Conservation (phyloP, 2,888 invertebrate genomes). For the Actias luna region DNA sequence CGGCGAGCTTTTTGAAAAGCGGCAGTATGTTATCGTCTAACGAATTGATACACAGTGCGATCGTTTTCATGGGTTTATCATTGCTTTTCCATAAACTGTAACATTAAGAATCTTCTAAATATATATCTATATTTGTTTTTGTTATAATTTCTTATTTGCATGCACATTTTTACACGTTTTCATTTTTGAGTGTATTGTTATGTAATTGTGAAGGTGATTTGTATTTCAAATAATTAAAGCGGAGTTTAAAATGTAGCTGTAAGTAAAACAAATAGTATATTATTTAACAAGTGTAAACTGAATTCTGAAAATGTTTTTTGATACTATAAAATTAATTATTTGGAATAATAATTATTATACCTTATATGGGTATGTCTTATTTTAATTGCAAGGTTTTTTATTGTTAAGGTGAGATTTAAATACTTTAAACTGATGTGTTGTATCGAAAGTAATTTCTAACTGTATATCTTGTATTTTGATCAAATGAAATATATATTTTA, state of each 20-base stretch:
- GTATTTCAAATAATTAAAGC: not conserved
- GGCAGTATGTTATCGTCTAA: slow-evolving; percentile 69
- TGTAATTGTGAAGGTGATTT: not conserved
- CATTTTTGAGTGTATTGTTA: not conserved
- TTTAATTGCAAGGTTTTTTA: too few species aligned
- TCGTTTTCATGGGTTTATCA: slow-evolving; percentile 74
- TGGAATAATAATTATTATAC: not conserved
- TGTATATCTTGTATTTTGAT: too few species aligned
- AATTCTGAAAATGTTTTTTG: not conserved
- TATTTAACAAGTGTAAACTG: not conserved
- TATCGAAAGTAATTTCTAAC: too few species aligned
- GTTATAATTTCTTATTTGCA: not conserved
- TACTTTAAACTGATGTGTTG: too few species aligned
- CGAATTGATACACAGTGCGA: slow-evolving; percentile 83
- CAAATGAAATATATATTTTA: too few species aligned
- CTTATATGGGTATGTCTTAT: too few species aligned
- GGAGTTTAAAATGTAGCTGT: slow-evolving; percentile 1
- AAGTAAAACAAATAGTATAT: not conserved
- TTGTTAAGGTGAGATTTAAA: too few species aligned
- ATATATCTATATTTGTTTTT: not conserved
- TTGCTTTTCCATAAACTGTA: slow-evolving; percentile 54
- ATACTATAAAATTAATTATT: not conserved
- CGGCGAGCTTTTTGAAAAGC: slow-evolving; percentile 83
- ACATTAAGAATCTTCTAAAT: slow-evolving; percentile 19
- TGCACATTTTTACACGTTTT: not conserved